Percentiles rank a stretch among this genome's conserved stretches.
Evolutionary conservation across 2,888 invertebrate species (phyloP).

Genomic region (Chymomyza procnemis): DNA sequence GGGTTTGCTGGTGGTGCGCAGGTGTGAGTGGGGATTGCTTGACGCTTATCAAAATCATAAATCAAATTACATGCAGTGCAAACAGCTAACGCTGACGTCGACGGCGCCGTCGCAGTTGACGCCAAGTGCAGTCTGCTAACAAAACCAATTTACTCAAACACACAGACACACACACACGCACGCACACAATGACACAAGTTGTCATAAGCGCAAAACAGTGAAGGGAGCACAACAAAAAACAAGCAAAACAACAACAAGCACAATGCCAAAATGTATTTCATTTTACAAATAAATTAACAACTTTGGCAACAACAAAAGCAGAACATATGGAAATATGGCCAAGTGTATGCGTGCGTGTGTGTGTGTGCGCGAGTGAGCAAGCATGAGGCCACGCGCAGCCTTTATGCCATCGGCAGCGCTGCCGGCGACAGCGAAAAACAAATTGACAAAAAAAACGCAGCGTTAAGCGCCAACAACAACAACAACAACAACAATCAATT

Average conservation of each 20-base stretch:
- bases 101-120: not conserved
- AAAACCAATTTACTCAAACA: not conserved
- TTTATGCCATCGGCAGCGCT: slow-evolving; percentile 64
- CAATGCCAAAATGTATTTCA: slow-evolving; percentile 70
- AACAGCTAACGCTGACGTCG: not conserved
- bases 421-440: slow-evolving; percentile 34
- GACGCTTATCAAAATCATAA: slow-evolving; percentile 40
- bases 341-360: slow-evolving; percentile 15
- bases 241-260: slow-evolving; percentile 39
- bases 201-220: slow-evolving; percentile 1
- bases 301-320: slow-evolving; percentile 51
- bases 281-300: slow-evolving; percentile 75
- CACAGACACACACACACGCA: slow-evolving; percentile 10
- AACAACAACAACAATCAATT: slow-evolving; percentile 66
- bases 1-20: too few species aligned
- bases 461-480: slow-evolving; percentile 46
- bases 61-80: slow-evolving; percentile 28
- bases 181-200: not conserved
- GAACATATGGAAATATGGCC: slow-evolving; percentile 68
- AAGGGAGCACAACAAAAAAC: slow-evolving; percentile 15
- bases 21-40: too few species aligned
- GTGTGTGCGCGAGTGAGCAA: slow-evolving; percentile 17
- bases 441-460: slow-evolving; percentile 37
- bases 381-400: slow-evolving; percentile 48
- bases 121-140: slow-evolving; percentile 17